Conservation (phyloP, 2,113 vertebrate genomes). For the Crotalus tigris region DNA sequence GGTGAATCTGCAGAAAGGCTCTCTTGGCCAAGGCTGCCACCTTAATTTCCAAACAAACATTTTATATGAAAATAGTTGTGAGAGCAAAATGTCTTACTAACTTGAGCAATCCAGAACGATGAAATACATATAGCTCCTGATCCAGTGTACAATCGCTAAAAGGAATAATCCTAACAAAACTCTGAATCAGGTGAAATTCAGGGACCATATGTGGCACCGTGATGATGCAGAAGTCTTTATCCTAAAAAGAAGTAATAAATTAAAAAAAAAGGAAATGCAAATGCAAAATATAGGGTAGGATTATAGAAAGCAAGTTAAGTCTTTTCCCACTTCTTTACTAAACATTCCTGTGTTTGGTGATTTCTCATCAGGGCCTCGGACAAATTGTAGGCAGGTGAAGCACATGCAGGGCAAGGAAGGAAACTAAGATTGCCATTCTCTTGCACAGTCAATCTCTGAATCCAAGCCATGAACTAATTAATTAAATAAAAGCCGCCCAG, state of each 20-base stretch:
- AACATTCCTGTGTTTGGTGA: too few species aligned
- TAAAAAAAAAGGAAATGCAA: not conserved
- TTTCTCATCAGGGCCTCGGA: not conserved
- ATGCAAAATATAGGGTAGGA: not conserved
- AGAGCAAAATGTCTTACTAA: constrained; percentile 45
- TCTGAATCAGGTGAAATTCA: constrained; percentile 79
- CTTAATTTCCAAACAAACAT: constrained; percentile 8
- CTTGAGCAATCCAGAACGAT: constrained; percentile 77
- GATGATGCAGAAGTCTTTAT: constrained; percentile 81
- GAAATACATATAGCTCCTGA: constrained; percentile 82
- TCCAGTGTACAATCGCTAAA: constrained; percentile 51
- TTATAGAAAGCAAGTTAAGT: not conserved
- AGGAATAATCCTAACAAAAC: constrained; percentile 73
- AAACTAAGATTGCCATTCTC: not conserved
- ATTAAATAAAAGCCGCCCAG: not conserved
- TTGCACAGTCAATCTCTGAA: not conserved
- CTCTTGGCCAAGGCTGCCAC: too few species aligned
- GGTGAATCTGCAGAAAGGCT: too few species aligned
- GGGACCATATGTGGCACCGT: constrained; percentile 71
- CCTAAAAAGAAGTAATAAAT: constrained; percentile 62
- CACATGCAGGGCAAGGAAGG: not conserved
- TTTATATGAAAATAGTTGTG: not conserved
- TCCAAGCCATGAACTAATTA: not conserved
- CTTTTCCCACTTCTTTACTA: not conserved
- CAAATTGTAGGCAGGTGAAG: not conserved